Evolutionary conservation across 2,113 vertebrate genomes (phyloP).

Genomic region (Apodemus speciosus): DNA sequence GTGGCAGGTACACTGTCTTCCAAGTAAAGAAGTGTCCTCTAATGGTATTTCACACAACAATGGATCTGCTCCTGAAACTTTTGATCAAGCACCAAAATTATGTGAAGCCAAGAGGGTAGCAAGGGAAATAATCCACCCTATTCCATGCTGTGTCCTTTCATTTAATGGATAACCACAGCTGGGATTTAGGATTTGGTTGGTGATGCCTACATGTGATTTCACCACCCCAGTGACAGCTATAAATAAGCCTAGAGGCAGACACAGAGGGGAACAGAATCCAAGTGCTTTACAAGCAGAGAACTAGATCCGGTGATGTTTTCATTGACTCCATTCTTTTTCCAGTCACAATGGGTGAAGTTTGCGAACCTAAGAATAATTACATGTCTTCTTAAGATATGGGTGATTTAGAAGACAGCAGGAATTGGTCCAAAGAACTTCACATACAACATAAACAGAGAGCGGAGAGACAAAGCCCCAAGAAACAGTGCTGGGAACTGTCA

Average conservation of each 20-base stretch:
- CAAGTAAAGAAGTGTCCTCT: background rate
- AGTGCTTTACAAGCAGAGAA: background rate
- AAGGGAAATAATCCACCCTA: background rate
- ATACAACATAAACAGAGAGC: background rate
- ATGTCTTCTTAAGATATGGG: background rate
- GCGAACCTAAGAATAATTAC: background rate
- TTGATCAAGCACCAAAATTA: conserved; percentile 32
- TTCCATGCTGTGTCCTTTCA: background rate
- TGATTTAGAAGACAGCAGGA: background rate
- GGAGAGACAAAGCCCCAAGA: background rate
- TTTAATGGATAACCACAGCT: background rate
- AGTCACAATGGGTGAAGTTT: background rate
- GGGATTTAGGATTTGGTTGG: background rate
- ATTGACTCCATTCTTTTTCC: background rate
- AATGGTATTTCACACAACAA: conserved; percentile 49
- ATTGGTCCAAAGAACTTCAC: background rate
- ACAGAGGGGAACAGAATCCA: background rate
- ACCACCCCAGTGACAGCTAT: background rate
- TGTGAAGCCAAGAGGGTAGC: background rate
- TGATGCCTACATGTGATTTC: background rate
- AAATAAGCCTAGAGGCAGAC: background rate
- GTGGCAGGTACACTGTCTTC: conserved; percentile 38
- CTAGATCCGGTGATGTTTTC: background rate
- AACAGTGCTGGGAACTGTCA: background rate
- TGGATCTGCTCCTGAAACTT: conserved; percentile 39